Percentiles rank a stretch among this genome's conserved stretches.
These are phyloP conservation scores for Noctuana brunneofusca DNA, from an alignment of 2,888 invertebrate species.

Conservation along the genomic window DNA sequence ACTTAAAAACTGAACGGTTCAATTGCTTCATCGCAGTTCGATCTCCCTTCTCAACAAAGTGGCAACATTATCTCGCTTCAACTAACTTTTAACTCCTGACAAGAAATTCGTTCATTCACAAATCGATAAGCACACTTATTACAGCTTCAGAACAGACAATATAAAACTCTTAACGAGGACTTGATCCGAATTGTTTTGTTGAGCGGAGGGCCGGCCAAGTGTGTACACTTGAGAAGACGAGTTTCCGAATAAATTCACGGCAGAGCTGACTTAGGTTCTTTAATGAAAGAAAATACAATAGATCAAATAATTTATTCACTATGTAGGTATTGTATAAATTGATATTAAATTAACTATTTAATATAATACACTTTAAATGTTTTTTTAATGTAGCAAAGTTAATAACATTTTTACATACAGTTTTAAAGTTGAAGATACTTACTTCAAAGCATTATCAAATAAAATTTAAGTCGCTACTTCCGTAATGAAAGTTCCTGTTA, in stretches of 20 bases:
- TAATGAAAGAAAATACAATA: not conserved
- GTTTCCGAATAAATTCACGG: constrained; percentile 14
- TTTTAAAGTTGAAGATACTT: too few relatives aligned
- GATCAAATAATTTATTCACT: not conserved
- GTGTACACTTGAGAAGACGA: constrained; percentile 13
- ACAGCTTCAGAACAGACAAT: constrained; percentile 36
- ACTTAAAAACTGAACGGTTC: constrained; percentile 17
- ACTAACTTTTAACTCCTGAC: constrained; percentile 31
- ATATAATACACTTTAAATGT: too few relatives aligned
- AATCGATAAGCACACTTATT: constrained; percentile 35
- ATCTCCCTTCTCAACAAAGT: constrained; percentile 13
- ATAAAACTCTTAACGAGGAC: constrained; percentile 38
- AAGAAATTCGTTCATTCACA: constrained; percentile 36
- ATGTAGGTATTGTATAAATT: too few relatives aligned
- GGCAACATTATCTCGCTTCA: constrained; percentile 28
- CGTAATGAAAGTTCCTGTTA: too few relatives aligned
- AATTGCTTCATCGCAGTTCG: not conserved
- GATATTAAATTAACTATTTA: too few relatives aligned
- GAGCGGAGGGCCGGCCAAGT: not conserved
- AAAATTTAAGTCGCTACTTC: too few relatives aligned
- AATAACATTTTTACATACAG: too few relatives aligned
- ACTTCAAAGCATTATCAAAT: too few relatives aligned
- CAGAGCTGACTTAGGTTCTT: not conserved
- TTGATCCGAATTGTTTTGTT: constrained; percentile 30
- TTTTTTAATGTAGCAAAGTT: too few relatives aligned